phyloP scores from a whole-genome alignment of 2,113 vertebrate species.

The Hippocampus abdominalis region DNA sequence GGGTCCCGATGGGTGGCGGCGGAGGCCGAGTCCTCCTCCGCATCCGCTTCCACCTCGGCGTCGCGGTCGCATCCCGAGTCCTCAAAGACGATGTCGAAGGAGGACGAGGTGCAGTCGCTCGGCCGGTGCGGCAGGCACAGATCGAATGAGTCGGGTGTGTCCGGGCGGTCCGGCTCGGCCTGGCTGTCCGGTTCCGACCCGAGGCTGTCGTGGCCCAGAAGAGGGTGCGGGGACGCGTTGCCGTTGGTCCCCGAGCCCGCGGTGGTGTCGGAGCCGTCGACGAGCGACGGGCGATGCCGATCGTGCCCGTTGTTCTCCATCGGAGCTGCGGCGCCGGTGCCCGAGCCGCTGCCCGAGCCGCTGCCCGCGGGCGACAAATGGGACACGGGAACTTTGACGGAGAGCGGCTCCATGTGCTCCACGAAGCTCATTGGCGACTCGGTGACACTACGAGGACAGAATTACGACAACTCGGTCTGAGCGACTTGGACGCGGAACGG shows the following conservation, averaged over 20 bases:
- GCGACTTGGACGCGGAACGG: too few relatives aligned
- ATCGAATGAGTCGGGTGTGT: conserved; percentile 76
- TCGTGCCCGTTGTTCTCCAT: background rate
- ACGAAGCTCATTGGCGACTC: conserved; percentile 92
- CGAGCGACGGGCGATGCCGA: conserved; percentile 24
- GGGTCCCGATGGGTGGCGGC: conserved; percentile 11
- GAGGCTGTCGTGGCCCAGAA: conserved; percentile 77
- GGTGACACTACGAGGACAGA: conserved; percentile 74
- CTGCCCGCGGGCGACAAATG: conserved; percentile 61
- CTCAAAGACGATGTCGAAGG: conserved; percentile 91
- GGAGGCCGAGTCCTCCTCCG: conserved; percentile 49
- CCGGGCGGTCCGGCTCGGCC: conserved; percentile 70
- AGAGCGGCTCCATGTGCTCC: conserved; percentile 84
- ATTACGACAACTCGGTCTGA: background rate
- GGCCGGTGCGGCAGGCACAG: conserved; percentile 71
- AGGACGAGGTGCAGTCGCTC: conserved; percentile 88
- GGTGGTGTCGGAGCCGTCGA: conserved; percentile 62
- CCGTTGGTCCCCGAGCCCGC: conserved; percentile 6
- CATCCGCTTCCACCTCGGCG: conserved; percentile 17
- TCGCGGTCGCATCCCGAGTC: conserved; percentile 88
- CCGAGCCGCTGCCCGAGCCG: conserved; percentile 1
- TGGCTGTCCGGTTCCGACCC: conserved; percentile 76
- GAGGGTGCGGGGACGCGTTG: conserved; percentile 59
- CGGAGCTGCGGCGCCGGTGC: conserved; percentile 39
- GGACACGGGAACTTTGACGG: conserved; percentile 84